Conservation (phyloP, 2,113 vertebrate species). For the Ariopsis seemanni region DNA sequence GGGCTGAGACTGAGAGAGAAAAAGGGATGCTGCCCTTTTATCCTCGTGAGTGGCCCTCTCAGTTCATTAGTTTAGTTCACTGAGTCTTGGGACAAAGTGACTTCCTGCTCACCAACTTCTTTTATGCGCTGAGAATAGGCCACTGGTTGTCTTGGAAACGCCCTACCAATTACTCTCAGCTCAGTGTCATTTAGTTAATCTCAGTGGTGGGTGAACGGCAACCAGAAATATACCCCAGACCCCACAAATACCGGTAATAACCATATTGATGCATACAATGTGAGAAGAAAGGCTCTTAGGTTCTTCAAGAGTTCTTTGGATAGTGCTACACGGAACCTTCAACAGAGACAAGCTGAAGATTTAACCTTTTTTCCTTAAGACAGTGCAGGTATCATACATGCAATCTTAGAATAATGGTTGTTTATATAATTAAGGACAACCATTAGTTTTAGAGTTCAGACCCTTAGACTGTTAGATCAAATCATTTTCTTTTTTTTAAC, state of each 20-base stretch:
- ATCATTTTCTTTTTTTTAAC: background rate
- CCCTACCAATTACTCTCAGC: slow-evolving; percentile 65
- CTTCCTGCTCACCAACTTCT: slow-evolving; percentile 66
- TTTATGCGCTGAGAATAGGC: slow-evolving; percentile 66
- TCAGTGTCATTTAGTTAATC: slow-evolving; percentile 65
- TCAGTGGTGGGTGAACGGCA: slow-evolving; percentile 54
- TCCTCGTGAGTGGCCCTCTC: slow-evolving; percentile 57
- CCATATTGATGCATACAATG: background rate
- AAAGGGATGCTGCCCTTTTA: slow-evolving; percentile 47
- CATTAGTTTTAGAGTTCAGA: background rate
- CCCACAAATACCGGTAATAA: background rate
- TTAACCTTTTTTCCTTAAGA: background rate
- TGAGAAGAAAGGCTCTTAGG: background rate
- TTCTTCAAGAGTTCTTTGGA: background rate
- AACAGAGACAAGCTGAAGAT: background rate
- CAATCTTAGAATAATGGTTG: background rate
- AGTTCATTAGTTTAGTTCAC: slow-evolving; percentile 61
- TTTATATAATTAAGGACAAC: background rate
- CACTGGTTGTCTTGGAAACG: slow-evolving; percentile 70
- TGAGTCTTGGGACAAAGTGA: slow-evolving; percentile 60
- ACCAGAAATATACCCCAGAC: slow-evolving; percentile 44
- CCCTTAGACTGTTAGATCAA: background rate
- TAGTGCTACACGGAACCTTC: background rate
- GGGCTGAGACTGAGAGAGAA: slow-evolving; percentile 28
- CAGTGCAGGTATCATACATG: background rate